These are phyloP conservation scores for Neoniphon sammara DNA, from an alignment of 2,797 vertebrate species.

Conservation along the genomic window DNA sequence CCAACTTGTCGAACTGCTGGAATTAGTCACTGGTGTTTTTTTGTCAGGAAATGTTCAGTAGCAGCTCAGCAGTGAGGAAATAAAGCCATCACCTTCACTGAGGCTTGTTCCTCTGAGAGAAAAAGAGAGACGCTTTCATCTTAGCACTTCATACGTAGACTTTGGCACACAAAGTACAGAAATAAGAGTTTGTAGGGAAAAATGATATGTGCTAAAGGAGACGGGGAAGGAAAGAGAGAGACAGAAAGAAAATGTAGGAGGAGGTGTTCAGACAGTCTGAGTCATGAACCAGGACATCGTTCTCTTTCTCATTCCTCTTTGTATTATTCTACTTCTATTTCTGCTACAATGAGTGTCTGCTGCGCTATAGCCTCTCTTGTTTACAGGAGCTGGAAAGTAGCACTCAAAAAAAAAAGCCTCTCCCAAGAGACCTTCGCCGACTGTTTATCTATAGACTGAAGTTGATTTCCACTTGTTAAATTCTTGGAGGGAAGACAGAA, in stretches of 20 bases:
- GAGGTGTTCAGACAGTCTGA: constrained; percentile 18
- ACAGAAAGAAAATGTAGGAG: constrained; percentile 8
- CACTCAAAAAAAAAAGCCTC: background rate
- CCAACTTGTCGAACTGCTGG: constrained; percentile 5
- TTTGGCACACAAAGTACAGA: background rate
- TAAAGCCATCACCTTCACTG: constrained; percentile 24
- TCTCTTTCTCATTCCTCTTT: constrained; percentile 6
- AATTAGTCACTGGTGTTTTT: constrained; percentile 24
- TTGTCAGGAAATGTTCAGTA: constrained; percentile 9
- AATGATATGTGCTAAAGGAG: background rate
- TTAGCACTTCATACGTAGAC: constrained; percentile 15
- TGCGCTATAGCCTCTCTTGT: background rate
- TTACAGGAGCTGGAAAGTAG: background rate
- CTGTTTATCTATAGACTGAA: background rate
- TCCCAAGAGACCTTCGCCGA: background rate
- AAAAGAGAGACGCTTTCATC: constrained; percentile 12
- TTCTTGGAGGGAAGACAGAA: background rate
- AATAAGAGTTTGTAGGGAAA: constrained; percentile 10
- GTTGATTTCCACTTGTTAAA: background rate
- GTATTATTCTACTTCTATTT: constrained; percentile 31
- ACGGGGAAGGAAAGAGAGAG: constrained; percentile 8
- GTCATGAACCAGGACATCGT: constrained; percentile 33
- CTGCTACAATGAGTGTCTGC: constrained; percentile 3
- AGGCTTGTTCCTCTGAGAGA: constrained; percentile 25
- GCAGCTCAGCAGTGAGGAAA: constrained; percentile 17